These are phyloP conservation scores for Cladopsammia gracilis DNA, from an alignment of 64 coral and sea anemone genomes.

Conservation along the genomic window DNA sequence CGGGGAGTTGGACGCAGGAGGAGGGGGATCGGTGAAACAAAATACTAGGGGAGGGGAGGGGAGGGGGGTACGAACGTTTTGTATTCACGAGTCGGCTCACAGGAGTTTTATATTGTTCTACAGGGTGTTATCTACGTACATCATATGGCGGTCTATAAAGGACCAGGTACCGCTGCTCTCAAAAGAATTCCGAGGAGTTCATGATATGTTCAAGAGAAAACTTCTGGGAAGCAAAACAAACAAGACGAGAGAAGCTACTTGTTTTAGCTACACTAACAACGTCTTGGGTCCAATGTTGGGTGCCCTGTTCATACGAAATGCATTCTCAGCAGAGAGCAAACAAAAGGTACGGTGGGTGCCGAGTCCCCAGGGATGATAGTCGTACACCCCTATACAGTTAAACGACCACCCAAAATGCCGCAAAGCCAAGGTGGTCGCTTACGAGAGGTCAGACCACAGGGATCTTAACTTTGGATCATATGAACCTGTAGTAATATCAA, in stretches of 20 bases:
- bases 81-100: too few relatives aligned
- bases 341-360: conserved; percentile 77
- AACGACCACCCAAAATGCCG: too few relatives aligned
- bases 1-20: too few relatives aligned
- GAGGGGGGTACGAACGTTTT: background rate
- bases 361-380: too few relatives aligned
- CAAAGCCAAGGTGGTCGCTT: too few relatives aligned
- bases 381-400: too few relatives aligned
- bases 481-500: too few relatives aligned
- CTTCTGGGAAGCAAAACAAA: conserved; percentile 74
- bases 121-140: conserved; percentile 84
- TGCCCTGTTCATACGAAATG: conserved; percentile 85
- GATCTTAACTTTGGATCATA: too few relatives aligned
- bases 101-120: background rate
- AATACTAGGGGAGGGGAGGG: background rate
- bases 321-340: conserved; percentile 94
- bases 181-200: conserved; percentile 61
- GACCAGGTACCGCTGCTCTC: conserved; percentile 89
- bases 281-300: conserved; percentile 88
- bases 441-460: too few relatives aligned
- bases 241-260: conserved; percentile 86
- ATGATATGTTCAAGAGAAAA: conserved; percentile 62
- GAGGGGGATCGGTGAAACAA: too few relatives aligned
- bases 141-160: conserved; percentile 93
- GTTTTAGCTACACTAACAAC: conserved; percentile 93